Conservation (phyloP, 2,797 vertebrate genomes). For the Notolabrus celidotus region DNA sequence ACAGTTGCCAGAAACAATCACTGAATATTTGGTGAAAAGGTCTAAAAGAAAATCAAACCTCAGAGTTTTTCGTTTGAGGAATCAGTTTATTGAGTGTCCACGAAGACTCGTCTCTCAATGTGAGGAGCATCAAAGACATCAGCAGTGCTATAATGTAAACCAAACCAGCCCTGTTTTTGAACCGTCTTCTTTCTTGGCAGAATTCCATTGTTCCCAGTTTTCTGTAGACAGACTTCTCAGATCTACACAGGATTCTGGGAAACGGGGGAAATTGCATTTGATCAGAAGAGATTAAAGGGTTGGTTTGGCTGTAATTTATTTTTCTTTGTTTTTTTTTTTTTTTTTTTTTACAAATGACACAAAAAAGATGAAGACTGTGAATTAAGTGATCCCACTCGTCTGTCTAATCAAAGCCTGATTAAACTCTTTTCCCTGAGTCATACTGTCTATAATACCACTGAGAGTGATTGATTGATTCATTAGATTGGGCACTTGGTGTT, state of each 20-base stretch:
- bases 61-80: constrained; percentile 59
- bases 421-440: no score
- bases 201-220: constrained; percentile 1
- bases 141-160: constrained; percentile 24
- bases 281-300: constrained; percentile 22
- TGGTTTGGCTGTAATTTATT: constrained; percentile 7
- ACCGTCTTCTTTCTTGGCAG: constrained; percentile 26
- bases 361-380: no score
- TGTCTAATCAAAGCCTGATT: no score
- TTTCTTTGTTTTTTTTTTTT: not conserved
- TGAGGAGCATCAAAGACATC: constrained; percentile 47
- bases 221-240: constrained; percentile 3
- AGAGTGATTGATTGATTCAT: no score
- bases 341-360: no score
- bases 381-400: no score
- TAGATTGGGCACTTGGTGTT: no score
- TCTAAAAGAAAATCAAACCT: constrained; percentile 44
- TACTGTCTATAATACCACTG: no score
- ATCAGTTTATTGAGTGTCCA: constrained; percentile 60
- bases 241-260: not conserved
- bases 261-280: constrained; percentile 10
- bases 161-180: constrained; percentile 22
- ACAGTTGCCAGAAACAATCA: constrained; percentile 74
- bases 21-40: constrained; percentile 49
- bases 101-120: constrained; percentile 35